A percentile compares a stretch with the other conserved stretches of the same genome.
phyloP scores from a whole-genome alignment of 2,888 invertebrate species.

The Ophioninae sp. region DNA sequence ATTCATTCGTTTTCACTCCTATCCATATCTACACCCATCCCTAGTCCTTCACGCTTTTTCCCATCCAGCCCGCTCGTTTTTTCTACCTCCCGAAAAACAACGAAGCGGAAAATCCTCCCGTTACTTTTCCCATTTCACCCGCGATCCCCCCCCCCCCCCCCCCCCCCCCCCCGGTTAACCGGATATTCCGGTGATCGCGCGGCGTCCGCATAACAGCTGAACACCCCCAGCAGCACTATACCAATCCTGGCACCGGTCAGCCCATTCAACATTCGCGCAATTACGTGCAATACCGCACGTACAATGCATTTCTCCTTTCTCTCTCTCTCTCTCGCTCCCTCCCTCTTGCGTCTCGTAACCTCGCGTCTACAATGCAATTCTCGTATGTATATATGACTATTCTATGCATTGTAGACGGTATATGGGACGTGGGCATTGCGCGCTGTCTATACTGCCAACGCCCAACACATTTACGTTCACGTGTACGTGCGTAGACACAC shows the following conservation, averaged over 20 bases:
- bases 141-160: neutral
- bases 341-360: slow-evolving; percentile 34
- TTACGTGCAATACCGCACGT: slow-evolving; percentile 62
- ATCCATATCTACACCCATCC: slow-evolving; percentile 5
- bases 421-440: slow-evolving; percentile 31
- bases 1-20: neutral
- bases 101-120: slow-evolving; percentile 18
- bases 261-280: slow-evolving; percentile 63
- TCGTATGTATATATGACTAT: slow-evolving; percentile 31
- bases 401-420: slow-evolving; percentile 35
- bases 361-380: slow-evolving; percentile 55
- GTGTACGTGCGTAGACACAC: neutral
- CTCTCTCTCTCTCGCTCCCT: slow-evolving; percentile 15
- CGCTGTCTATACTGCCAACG: slow-evolving; percentile 30
- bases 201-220: slow-evolving; percentile 44
- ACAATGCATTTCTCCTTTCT: slow-evolving; percentile 47
- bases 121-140: slow-evolving; percentile 38
- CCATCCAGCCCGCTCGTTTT: slow-evolving; percentile 37
- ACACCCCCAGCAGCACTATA: slow-evolving; percentile 52
- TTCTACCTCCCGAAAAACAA: slow-evolving; percentile 1
- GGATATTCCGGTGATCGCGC: slow-evolving; percentile 55
- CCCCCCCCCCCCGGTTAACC: slow-evolving; percentile 30
- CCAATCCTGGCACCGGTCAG: slow-evolving; percentile 46
- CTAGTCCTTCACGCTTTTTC: slow-evolving; percentile 2
- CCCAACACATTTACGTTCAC: slow-evolving; percentile 38